phyloP scores from a whole-genome alignment of 2,797 vertebrate genomes.

The Pampus argenteus region DNA sequence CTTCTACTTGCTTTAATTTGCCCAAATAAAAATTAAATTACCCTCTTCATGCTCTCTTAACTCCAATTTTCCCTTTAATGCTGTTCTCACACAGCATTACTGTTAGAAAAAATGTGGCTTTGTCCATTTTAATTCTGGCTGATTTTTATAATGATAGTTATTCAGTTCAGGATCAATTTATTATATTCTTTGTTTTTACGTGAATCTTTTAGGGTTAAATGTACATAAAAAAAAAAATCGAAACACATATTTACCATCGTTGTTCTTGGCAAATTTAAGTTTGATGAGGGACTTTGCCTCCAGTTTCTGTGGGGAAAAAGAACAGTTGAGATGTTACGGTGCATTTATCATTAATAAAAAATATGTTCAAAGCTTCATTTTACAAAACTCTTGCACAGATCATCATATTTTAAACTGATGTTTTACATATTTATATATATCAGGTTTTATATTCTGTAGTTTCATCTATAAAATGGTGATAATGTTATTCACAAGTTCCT shows the following conservation, averaged over 20 bases:
- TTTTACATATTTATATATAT: not conserved
- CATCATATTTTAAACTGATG: not conserved
- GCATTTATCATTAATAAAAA: not conserved
- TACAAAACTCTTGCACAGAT: not conserved
- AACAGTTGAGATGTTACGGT: not conserved
- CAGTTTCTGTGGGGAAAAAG: constrained; percentile 87
- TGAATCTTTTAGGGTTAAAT: accelerated
- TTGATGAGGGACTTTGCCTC: constrained; percentile 95
- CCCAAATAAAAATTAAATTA: not conserved
- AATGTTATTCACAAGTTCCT: not conserved
- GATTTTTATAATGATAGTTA: not conserved
- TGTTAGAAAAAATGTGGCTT: not conserved
- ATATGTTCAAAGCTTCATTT: not conserved
- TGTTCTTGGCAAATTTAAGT: constrained; percentile 94
- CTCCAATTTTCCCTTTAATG: constrained; percentile 6
- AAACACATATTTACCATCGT: constrained; percentile 87
- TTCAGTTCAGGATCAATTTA: accelerated
- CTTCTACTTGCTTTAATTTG: constrained; percentile 25
- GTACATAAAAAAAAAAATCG: no score
- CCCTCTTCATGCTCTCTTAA: not conserved
- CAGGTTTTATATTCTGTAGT: not conserved
- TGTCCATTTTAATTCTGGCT: not conserved
- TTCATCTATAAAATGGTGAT: not conserved
- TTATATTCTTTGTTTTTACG: not conserved
- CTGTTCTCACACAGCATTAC: not conserved